Conservation (phyloP, 2,113 vertebrate species). For the Acanthochromis polyacanthus region DNA sequence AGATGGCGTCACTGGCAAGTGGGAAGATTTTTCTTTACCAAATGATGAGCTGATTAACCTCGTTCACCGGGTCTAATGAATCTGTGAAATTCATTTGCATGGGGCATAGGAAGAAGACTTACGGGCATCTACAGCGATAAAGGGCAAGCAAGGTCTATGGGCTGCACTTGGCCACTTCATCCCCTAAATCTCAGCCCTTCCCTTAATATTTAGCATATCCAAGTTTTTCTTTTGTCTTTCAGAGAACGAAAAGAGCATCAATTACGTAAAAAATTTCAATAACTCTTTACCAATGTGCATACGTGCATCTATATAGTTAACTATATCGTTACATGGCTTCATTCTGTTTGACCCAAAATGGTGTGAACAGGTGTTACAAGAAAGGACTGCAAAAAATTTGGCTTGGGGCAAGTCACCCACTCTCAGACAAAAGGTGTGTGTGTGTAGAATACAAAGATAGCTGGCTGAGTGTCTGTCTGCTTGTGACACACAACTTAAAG, state of each 20-base stretch:
- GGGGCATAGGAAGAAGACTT: conserved; percentile 34
- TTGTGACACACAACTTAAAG: conserved; percentile 24
- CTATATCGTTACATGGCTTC: conserved; percentile 5
- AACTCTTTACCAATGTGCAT: background rate
- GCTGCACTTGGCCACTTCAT: background rate
- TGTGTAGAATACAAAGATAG: conserved; percentile 47
- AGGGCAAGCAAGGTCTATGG: conserved; percentile 35
- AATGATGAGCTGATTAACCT: conserved; percentile 72
- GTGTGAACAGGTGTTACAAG: conserved; percentile 43
- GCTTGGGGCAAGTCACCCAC: conserved; percentile 15
- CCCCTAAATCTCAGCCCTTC: conserved; percentile 4
- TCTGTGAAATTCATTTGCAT: conserved; percentile 68
- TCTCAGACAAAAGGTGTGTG: conserved; percentile 25
- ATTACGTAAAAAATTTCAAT: background rate
- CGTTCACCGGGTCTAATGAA: conserved; percentile 57
- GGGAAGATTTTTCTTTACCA: conserved; percentile 18
- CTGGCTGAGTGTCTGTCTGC: conserved; percentile 25
- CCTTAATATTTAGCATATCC: conserved; percentile 15
- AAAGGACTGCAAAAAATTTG: conserved; percentile 33
- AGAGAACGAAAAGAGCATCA: background rate
- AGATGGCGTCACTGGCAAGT: conserved; percentile 12
- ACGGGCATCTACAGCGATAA: conserved; percentile 26
- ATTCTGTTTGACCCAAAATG: background rate
- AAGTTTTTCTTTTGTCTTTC: background rate
- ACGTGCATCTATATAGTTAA: background rate